phyloP scores from a whole-genome alignment of 2,888 invertebrate genomes.

The Cistogaster globosa region DNA sequence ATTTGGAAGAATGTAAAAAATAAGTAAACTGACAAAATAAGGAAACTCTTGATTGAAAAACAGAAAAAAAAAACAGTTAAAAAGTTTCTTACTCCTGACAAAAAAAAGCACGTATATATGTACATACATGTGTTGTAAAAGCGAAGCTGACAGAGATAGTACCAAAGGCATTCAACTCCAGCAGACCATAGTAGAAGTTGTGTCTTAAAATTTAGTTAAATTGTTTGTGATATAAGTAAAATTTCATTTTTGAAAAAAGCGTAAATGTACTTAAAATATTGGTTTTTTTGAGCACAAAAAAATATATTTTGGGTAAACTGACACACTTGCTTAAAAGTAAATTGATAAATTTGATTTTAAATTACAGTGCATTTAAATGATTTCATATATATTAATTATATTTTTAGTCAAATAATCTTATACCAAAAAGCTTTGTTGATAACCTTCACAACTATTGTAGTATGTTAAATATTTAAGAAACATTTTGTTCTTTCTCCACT shows the following conservation, averaged over 20 bases:
- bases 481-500: no score
- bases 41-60: constrained; percentile 34
- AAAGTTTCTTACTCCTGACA: constrained; percentile 14
- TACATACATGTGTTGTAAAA: neutral
- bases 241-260: neutral
- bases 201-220: constrained; percentile 43
- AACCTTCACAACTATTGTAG: no score
- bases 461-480: no score
- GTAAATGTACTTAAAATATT: neutral
- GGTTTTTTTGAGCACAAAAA: neutral
- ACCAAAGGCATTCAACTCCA: constrained; percentile 59
- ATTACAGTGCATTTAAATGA: no score
- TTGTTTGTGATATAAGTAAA: constrained; percentile 44
- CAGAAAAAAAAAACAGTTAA: neutral
- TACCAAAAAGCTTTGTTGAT: no score
- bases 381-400: no score
- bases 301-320: neutral
- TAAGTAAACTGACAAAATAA: constrained; percentile 45
- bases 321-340: neutral
- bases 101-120: constrained; percentile 7
- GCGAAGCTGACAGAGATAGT: constrained; percentile 2
- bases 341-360: neutral
- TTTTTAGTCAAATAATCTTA: no score
- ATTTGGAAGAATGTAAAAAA: constrained; percentile 15
- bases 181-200: constrained; percentile 30